Base-by-base conservation (phyloP, 2,797 vertebrate species). In the Myoxocephalus aenaeus region DNA sequence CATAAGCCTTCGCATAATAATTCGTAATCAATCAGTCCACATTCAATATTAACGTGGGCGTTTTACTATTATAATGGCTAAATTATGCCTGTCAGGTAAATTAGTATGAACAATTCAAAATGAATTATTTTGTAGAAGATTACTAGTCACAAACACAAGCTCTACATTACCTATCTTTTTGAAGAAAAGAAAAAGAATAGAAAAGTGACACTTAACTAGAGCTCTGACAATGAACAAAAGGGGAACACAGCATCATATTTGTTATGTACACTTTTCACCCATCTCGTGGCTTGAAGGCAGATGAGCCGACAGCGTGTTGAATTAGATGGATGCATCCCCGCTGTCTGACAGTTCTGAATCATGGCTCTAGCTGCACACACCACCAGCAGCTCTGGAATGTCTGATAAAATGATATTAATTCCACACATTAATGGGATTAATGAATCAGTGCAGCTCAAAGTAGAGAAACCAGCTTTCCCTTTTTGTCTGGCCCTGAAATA, bases 351-450 rank as follows among this genome's bases (percentile, higher is more conserved):
- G 93, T 93, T 92, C 90, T 96, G 95, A 97, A 96, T 96, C 95
- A 97, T 97, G 90, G 96, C 96, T 80, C 79, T 82, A 93, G 96
- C 95, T 92, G 91, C 95, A 95, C 95, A 95, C 94, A 94, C 95
- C 93, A 93, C 92, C 93, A 89, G 94, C 94, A 96, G 96, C 96
- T 97, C 97, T 97, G 97, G 96, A 98, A 97, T 96, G 96, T 96
- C 96, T 92, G 97, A 99, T 98, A 99, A 99, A 99, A 99, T 98
- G 96, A 98, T 99, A 99, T 99, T 98, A 98, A 98, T 99, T 98
- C 96, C 94, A 94, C 94, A 94, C 92, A 91, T 97, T 99, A 99
- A 99, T 97, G 96, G 97, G 97, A 98, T 98, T 97, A 99, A 99
- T 99, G 97, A 96, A 97, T 96, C 96, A 94, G 95, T 93, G 94